Base-by-base conservation (phyloP, 2,888 invertebrate genomes). In the Thalpophila matura region DNA sequence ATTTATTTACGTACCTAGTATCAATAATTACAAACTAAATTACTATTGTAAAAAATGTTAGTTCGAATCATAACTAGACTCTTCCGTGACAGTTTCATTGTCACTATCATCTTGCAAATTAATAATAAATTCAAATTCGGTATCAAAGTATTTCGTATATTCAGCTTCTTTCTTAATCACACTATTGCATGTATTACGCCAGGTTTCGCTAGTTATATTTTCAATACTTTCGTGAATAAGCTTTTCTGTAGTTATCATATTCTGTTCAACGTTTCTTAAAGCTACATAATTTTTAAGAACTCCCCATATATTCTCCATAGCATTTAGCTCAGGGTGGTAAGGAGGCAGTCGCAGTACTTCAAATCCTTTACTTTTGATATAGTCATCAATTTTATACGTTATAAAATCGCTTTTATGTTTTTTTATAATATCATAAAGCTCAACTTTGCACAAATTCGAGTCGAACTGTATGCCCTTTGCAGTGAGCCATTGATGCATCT, bases 301-400 rank as follows among this genome's bases (percentile, higher is more conserved):
- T 12, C 7, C 6, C 40, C 22, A 20, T 5, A 40, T 40, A 0
- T 24, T 40, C 22, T 40, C 22, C 6, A 40, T 40, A 7, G 40
- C 40, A 14, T 40, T 40, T 2, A 40, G 22, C n/a, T 24, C 22
- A 3, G 40, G 22, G 22, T 40, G 40, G 22, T n/a, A n/a, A 1
- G 40, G 40, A n/a, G 22, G 22, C 6, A 40, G 40, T 12, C 40
- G 40, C 10, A 40, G 6, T 1, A 40, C 22, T 22, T 40, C 22
- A 24, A 40, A 40, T n/a, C 40, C 40, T 14, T 40, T 40, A n/a
- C 40, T 40, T n/a, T 24, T 40, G 3, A 40, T 40, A n/a, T 22
- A 40, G n/a, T 40, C 22, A 40, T 40, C 40, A 6, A 40, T 40
- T 40, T 40, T 40, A 12, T 40, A 24, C 2, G 22, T 40, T 6